Evolutionary conservation across 2,797 vertebrate genomes (phyloP), one percentile per base, ranked within the genome.

Genomic region (Rhadinocentrus ornatus): DNA sequence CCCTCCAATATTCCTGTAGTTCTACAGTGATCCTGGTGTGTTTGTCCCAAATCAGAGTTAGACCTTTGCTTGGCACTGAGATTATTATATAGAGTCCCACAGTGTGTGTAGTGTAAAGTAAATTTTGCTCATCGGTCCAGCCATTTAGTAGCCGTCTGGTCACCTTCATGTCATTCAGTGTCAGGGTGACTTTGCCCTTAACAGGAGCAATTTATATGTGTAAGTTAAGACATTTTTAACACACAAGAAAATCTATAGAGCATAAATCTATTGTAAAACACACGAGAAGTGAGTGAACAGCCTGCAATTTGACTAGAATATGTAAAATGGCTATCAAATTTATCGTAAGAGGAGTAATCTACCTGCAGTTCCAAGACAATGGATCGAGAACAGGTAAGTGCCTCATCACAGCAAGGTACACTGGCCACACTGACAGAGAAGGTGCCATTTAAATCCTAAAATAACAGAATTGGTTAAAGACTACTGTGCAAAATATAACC

Each of bases 1-100:
- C 94, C 78, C 79, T 94, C 93, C 90, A 94, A 0, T 18, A 0
- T 16, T 73, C 3, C 2, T 84, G 56, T 60, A 94, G 81, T 32
- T 90, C 80, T 10, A 94, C 44, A 18, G 84, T 89, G 60, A 95
- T 53, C 66, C 89, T 71, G 57, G 93, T 94, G 84, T 94, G 92
- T 82, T 93, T 94, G 90, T 95, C 94, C 94, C 94, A 95, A 60
- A 93, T 90, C 32, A 95, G 72, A 29, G 78, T 92, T 6, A 95
- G 58, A 4, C 93, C 92, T 66, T 67, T 84, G 27, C 72, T 82
- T 0, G 90, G 90, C 20, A 92, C 85, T 39, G 81, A 86, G 68
- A 94, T 84, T 15, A 93, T 81, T 61, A 92, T 84, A 82, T 93
- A 93, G 35, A 75, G 61, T 16, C 93, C 93, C 39, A 94, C 87